phyloP scores from a whole-genome alignment of 2,113 vertebrate genomes.

The Saguinus imperator region DNA sequence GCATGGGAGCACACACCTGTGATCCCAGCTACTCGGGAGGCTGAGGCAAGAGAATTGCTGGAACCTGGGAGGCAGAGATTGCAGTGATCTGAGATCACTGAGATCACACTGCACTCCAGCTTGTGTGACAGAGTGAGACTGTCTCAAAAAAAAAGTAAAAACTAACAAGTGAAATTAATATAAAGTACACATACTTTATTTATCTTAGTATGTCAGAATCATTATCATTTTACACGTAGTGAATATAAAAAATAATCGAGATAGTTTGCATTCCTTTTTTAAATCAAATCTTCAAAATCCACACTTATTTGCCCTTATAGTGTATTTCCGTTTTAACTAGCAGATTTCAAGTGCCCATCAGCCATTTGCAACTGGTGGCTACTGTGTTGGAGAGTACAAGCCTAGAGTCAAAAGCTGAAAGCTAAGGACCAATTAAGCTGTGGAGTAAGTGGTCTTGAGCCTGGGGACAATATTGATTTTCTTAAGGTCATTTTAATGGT shows the following conservation, averaged over 20 bases:
- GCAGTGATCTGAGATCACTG: no score
- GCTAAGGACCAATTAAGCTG: conserved; percentile 59
- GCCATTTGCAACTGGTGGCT: background rate
- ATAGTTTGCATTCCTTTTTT: background rate
- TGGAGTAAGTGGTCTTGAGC: conserved; percentile 60
- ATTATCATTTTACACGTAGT: conserved; percentile 11
- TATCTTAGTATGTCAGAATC: conserved; percentile 5
- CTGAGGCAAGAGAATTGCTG: no score
- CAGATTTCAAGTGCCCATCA: background rate
- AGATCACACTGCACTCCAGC: no score
- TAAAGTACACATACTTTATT: background rate
- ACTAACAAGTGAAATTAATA: background rate
- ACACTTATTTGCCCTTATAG: background rate
- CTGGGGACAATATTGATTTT: conserved; percentile 70
- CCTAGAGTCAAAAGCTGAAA: conserved; percentile 25
- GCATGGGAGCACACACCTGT: no score
- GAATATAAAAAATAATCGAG: conserved; percentile 24
- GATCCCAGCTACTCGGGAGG: no score
- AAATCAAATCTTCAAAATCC: conserved; percentile 24
- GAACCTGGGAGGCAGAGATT: no score
- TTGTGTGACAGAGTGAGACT: background rate
- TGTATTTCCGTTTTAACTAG: background rate
- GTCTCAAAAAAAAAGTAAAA: background rate
- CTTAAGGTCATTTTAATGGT: conserved; percentile 60
- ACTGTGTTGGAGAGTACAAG: background rate